Percentiles rank a stretch among this genome's conserved stretches.
These are phyloP conservation scores for Nasonia giraulti DNA, from an alignment of 1,140 invertebrate genomes.

Conservation along the genomic window DNA sequence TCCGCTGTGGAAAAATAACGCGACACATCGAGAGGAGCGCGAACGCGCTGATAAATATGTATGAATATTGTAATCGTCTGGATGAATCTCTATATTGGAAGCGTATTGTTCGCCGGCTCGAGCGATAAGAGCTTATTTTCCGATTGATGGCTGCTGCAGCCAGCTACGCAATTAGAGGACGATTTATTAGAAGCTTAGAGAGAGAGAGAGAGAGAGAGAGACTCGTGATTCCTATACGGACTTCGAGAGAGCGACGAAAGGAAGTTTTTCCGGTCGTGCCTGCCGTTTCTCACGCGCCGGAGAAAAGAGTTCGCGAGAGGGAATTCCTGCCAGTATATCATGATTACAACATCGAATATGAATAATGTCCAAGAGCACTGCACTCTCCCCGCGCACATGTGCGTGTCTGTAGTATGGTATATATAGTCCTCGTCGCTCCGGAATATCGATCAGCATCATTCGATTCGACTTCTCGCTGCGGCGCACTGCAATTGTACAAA, in stretches of 20 bases:
- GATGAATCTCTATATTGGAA: no score
- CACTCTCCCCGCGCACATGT: background rate
- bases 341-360: constrained; percentile 1
- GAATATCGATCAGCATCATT: background rate
- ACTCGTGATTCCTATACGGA: background rate
- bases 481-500: background rate
- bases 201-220: no score
- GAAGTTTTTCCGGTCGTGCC: background rate
- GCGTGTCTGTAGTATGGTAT: background rate
- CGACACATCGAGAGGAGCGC: background rate
- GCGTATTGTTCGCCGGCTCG: background rate
- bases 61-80: no score
- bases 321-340: background rate
- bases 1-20: background rate
- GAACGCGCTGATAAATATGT: no score
- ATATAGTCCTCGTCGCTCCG: no score
- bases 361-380: background rate
- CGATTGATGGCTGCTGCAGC: background rate
- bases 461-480: background rate
- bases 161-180: background rate
- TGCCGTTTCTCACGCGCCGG: background rate
- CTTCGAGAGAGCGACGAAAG: background rate
- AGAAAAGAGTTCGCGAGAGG: background rate
- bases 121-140: background rate
- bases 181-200: background rate